A percentile compares a stretch with the other conserved stretches of the same genome.
phyloP scores from a whole-genome alignment of 2,888 invertebrate genomes.

The Oscheius sp. region DNA sequence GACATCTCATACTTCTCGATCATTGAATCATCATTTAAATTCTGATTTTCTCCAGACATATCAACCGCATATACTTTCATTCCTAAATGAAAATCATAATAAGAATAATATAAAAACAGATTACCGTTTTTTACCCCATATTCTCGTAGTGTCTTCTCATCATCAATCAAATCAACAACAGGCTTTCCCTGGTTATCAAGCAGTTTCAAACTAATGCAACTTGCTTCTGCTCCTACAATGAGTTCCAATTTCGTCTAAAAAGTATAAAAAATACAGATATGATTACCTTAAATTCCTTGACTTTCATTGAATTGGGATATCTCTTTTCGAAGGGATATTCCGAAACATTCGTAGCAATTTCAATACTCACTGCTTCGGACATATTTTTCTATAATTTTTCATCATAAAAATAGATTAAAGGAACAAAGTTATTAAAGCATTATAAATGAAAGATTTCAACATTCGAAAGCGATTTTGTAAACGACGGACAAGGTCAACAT shows the following conservation, averaged over 20 bases:
- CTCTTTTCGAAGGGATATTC: slow-evolving; percentile 56
- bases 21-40: slow-evolving; percentile 54
- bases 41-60: slow-evolving; percentile 49
- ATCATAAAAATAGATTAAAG: neutral
- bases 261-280: too few species aligned
- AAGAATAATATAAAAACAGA: neutral
- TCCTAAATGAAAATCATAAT: too few species aligned
- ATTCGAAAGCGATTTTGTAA: neutral
- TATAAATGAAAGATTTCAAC: neutral
- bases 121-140: slow-evolving; percentile 47
- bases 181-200: slow-evolving; percentile 44
- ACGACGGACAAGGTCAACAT: neutral
- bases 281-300: slow-evolving; percentile 50
- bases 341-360: slow-evolving; percentile 54
- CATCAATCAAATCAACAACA: slow-evolving; percentile 44
- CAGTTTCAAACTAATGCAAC: slow-evolving; percentile 48
- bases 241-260: slow-evolving; percentile 54
- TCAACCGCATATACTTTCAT: slow-evolving; percentile 52
- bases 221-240: slow-evolving; percentile 54
- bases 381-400: neutral
- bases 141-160: slow-evolving; percentile 44
- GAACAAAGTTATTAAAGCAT: neutral
- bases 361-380: slow-evolving; percentile 21
- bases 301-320: slow-evolving; percentile 36
- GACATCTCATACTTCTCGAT: slow-evolving; percentile 61